These are phyloP conservation scores for Pristionchus japonicus DNA, from an alignment of 2,888 invertebrate genomes.

Conservation along the genomic window DNA sequence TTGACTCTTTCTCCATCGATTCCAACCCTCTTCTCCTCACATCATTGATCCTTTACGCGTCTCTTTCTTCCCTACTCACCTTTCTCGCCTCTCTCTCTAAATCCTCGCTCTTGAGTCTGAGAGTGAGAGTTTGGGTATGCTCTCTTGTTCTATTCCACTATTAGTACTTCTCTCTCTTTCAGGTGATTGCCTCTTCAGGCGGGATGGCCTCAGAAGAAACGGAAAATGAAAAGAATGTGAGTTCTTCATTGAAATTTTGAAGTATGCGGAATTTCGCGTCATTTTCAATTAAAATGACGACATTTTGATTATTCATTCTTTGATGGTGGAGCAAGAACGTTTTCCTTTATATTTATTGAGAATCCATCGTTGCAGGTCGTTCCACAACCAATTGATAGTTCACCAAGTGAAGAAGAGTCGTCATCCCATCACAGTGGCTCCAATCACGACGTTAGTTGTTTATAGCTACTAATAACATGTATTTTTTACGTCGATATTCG, in stretches of 20 bases:
- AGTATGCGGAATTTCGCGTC: background rate
- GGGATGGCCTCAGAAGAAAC: background rate
- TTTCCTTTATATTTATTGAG: too few relatives aligned
- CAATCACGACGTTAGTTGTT: background rate
- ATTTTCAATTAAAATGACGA: background rate
- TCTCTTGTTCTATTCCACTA: background rate
- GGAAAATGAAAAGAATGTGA: constrained; percentile 36
- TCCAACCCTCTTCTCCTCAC: background rate
- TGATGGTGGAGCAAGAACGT: too few relatives aligned
- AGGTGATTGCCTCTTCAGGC: constrained; percentile 3
- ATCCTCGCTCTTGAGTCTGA: background rate
- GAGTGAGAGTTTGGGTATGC: background rate
- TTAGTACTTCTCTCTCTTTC: background rate
- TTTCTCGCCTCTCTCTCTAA: background rate
- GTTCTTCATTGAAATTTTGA: background rate
- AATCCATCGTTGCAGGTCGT: background rate
- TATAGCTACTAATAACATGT: background rate
- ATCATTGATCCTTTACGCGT: background rate
- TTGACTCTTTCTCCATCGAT: constrained; percentile 19
- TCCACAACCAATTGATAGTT: constrained; percentile 21
- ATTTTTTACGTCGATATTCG: background rate
- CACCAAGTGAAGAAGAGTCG: constrained; percentile 23
- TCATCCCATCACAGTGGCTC: background rate
- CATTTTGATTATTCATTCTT: background rate
- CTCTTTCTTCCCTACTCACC: background rate